These are phyloP conservation scores for Hycleus phaleratus DNA, from an alignment of 1,140 invertebrate genomes.

Conservation along the genomic window DNA sequence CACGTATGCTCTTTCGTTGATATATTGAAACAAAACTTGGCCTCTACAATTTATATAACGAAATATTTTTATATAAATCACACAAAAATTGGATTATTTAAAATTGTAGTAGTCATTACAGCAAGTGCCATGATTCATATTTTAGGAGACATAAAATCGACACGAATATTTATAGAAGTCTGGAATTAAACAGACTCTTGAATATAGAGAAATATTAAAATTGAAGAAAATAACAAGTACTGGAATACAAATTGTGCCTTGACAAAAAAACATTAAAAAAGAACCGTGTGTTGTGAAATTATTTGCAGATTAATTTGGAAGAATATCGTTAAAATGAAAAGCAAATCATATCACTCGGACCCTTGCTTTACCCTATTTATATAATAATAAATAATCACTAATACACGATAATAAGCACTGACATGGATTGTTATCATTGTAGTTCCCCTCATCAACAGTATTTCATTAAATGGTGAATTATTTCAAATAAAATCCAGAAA, in stretches of 20 bases:
- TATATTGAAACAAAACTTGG: not conserved
- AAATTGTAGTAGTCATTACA: slow-evolving; percentile 12
- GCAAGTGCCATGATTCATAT: slow-evolving; percentile 15
- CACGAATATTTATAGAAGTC: too few relatives aligned
- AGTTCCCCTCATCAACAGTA: too few relatives aligned
- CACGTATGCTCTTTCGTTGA: too few relatives aligned
- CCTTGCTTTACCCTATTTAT: slow-evolving; percentile 28
- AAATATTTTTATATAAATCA: slow-evolving; percentile 28
- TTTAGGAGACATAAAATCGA: too few relatives aligned
- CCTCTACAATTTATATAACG: slow-evolving; percentile 16
- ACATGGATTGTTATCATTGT: slow-evolving; percentile 25
- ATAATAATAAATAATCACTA: not conserved
- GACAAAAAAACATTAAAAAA: not conserved
- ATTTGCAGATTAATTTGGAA: slow-evolving; percentile 25
- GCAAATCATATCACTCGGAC: slow-evolving; percentile 35
- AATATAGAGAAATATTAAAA: too few relatives aligned
- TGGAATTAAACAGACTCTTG: too few relatives aligned
- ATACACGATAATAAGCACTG: slow-evolving; percentile 21
- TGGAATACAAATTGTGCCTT: slow-evolving; percentile 39
- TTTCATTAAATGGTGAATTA: too few relatives aligned
- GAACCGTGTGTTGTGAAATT: slow-evolving; percentile 31
- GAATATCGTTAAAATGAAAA: slow-evolving; percentile 2
- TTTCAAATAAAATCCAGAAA: too few relatives aligned
- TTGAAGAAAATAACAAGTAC: slow-evolving; percentile 24
- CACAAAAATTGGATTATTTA: too few relatives aligned